Percentiles rank a stretch among this genome's conserved stretches.
phyloP scores from a whole-genome alignment of 2,888 invertebrate species.

The Chymomyza fuscimana region DNA sequence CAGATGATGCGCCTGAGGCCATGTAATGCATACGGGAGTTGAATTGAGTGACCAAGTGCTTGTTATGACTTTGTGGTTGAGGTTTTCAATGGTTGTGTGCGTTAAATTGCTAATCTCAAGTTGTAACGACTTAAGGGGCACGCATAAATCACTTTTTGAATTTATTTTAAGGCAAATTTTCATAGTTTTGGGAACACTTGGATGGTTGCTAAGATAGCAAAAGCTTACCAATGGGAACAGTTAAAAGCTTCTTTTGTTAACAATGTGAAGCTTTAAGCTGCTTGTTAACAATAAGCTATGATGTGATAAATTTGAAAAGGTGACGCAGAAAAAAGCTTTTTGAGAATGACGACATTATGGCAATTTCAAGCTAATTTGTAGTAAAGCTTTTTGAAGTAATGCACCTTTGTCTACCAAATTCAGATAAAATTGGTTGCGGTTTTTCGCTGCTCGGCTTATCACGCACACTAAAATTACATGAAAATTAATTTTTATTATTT shows the following conservation, averaged over 20 bases:
- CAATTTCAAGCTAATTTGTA: no score
- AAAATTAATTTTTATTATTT: no score
- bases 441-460: no score
- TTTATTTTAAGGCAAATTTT: not conserved
- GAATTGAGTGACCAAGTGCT: not conserved
- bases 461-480: no score
- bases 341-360: no score
- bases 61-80: slow-evolving; percentile 31
- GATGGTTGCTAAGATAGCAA: not conserved
- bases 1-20: slow-evolving; percentile 42
- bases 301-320: not conserved
- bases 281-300: slow-evolving; percentile 14
- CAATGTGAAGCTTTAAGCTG: slow-evolving; percentile 23
- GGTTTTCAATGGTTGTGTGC: slow-evolving; percentile 5
- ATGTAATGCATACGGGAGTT: slow-evolving; percentile 11
- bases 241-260: slow-evolving; percentile 2
- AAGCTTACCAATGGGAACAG: not conserved
- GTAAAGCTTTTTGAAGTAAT: no score
- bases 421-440: no score
- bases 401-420: no score
- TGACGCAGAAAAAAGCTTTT: no score
- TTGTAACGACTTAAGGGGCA: not conserved
- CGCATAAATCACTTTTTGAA: not conserved
- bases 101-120: not conserved
- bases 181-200: not conserved